Percentiles rank a stretch among this genome's conserved stretches.
These are phyloP conservation scores for Autographa pulchrina DNA, from an alignment of 2,888 invertebrate species.

Conservation along the genomic window DNA sequence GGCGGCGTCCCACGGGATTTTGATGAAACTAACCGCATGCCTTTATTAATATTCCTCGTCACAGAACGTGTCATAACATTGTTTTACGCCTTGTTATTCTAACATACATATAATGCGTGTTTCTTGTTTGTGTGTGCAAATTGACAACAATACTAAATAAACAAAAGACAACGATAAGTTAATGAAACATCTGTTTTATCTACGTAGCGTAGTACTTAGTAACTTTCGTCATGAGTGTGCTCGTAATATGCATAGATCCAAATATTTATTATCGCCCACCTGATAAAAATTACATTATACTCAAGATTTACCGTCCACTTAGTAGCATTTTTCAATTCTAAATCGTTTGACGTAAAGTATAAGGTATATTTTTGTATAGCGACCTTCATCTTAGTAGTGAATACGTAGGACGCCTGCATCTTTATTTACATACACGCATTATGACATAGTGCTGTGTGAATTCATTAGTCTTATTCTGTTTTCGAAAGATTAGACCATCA, in stretches of 20 bases:
- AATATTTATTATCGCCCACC: slow-evolving; percentile 58
- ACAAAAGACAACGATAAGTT: slow-evolving; percentile 30
- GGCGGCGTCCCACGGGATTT: slow-evolving; percentile 75
- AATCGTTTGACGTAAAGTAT: slow-evolving; percentile 40
- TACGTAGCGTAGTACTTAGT: slow-evolving; percentile 9
- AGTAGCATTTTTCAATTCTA: slow-evolving; percentile 36
- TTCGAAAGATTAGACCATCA: slow-evolving; percentile 47
- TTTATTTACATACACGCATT: slow-evolving; percentile 51
- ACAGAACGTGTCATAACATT: slow-evolving; percentile 50
- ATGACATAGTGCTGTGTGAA: slow-evolving; percentile 45
- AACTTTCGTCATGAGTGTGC: slow-evolving; percentile 23
- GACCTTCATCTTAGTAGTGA: slow-evolving; percentile 23
- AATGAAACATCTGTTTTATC: slow-evolving; percentile 21
- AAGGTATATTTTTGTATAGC: slow-evolving; percentile 47
- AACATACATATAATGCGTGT: slow-evolving; percentile 50
- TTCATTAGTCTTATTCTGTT: slow-evolving; percentile 51
- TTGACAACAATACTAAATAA: slow-evolving; percentile 48
- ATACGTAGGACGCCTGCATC: slow-evolving; percentile 51
- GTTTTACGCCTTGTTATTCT: slow-evolving; percentile 53
- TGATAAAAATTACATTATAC: slow-evolving; percentile 59
- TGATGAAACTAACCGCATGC: slow-evolving; percentile 92
- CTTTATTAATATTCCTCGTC: slow-evolving; percentile 58
- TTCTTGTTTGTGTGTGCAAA: slow-evolving; percentile 57
- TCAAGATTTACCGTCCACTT: slow-evolving; percentile 28
- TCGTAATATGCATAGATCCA: slow-evolving; percentile 32